Conservation (phyloP, 2,113 vertebrate species). For the Cavia porcellus region DNA sequence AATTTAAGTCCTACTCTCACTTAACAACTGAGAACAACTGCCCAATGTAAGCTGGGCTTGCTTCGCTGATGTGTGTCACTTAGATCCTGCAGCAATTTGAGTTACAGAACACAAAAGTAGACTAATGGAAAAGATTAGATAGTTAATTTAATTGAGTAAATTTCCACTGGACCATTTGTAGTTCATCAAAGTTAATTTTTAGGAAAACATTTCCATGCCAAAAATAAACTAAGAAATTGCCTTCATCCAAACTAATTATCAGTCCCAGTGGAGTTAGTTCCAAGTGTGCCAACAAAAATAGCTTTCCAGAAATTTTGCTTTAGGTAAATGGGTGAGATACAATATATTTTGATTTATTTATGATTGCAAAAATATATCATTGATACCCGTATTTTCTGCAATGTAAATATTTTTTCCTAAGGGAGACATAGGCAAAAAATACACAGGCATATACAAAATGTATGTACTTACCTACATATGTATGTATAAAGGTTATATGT, state of each 20-base stretch:
- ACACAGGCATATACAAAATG: too few relatives aligned
- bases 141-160: background rate
- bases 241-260: background rate
- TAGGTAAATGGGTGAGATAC: background rate
- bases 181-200: background rate
- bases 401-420: background rate
- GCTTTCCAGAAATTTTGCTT: background rate
- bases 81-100: background rate
- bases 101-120: background rate
- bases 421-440: background rate
- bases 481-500: background rate
- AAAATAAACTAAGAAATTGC: background rate
- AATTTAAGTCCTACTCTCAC: background rate
- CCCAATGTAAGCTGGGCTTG: background rate
- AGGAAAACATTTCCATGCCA: background rate
- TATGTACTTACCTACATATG: background rate
- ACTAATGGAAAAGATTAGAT: background rate
- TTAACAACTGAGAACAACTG: background rate
- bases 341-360: slow-evolving; percentile 14
- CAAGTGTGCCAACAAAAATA: background rate
- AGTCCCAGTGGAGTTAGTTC: background rate
- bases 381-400: background rate
- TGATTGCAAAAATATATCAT: background rate
- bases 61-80: background rate
- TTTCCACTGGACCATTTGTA: background rate